Evolutionary conservation across 1,140 invertebrate genomes (phyloP).

Genomic region (Dendrolimus kikuchii): DNA sequence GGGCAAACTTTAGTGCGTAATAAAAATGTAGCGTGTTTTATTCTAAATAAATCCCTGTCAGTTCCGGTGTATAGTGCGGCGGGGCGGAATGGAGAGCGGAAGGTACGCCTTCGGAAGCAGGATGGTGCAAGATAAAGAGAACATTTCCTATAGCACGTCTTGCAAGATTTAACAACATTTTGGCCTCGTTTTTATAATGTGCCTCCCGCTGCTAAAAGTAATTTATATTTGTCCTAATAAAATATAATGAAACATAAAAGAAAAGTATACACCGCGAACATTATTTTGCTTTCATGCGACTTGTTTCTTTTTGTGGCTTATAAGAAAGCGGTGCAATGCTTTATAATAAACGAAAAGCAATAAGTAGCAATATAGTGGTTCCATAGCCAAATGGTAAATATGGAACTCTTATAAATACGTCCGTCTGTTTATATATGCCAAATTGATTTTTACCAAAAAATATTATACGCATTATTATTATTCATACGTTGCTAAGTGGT

Average conservation of each 20-base stretch:
- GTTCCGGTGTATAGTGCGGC: slow-evolving; percentile 51
- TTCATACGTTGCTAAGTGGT: no score
- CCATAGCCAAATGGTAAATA: no score
- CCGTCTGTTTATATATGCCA: no score
- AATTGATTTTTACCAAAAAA: no score
- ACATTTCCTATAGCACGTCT: slow-evolving; percentile 64
- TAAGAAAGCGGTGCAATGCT: no score
- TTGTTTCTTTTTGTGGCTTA: slow-evolving; percentile 14
- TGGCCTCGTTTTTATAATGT: slow-evolving; percentile 46
- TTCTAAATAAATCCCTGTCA: slow-evolving; percentile 49
- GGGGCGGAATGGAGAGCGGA: slow-evolving; percentile 48
- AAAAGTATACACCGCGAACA: no score
- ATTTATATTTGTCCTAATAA: slow-evolving; percentile 11
- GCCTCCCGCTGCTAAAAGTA: slow-evolving; percentile 23
- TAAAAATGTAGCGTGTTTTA: slow-evolving; percentile 35
- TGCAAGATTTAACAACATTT: slow-evolving; percentile 63
- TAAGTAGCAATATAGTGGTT: no score
- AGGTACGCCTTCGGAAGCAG: slow-evolving; percentile 55
- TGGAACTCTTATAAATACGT: no score
- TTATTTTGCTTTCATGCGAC: slow-evolving; percentile 13
- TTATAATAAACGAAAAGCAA: no score
- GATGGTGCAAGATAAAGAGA: slow-evolving; percentile 69
- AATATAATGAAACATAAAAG: not conserved
- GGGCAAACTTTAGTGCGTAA: slow-evolving; percentile 14
- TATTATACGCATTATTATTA: no score